Conservation (phyloP, 2,888 invertebrate genomes). For the Chrysolina americana region DNA sequence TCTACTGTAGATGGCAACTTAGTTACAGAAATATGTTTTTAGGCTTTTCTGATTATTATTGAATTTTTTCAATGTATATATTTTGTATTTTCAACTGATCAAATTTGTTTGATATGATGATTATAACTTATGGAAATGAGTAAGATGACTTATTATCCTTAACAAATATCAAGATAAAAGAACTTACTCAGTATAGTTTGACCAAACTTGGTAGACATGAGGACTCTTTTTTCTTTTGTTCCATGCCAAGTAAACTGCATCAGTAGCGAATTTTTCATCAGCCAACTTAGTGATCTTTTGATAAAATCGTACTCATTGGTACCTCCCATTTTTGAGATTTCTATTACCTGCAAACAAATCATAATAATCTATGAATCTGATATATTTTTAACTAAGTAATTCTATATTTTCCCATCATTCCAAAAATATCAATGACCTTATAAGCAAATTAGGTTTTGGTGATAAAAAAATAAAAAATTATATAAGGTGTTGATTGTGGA, state of each 20-base stretch:
- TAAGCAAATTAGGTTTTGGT: not conserved
- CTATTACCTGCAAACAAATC: conserved; percentile 4
- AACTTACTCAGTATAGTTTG: conserved; percentile 14
- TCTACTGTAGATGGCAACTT: not conserved
- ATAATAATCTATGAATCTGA: not conserved
- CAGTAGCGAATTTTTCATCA: conserved; percentile 9
- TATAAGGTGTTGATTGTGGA: not conserved
- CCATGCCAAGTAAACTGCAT: conserved; percentile 16
- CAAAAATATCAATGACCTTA: not conserved
- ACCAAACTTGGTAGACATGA: conserved; percentile 11
- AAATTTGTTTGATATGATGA: not conserved
- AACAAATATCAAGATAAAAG: conserved; percentile 12
- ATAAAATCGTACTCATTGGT: conserved; percentile 18
- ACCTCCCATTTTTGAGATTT: conserved; percentile 16
- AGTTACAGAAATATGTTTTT: not conserved
- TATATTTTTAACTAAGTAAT: conserved; percentile 1
- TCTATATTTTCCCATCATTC: conserved; percentile 9
- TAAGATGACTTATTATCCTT: conserved; percentile 3
- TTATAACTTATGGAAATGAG: not conserved
- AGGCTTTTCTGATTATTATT: not conserved
- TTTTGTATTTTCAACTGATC: not conserved
- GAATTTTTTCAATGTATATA: not conserved
- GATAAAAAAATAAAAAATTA: not conserved
- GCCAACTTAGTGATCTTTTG: not conserved
- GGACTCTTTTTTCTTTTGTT: conserved; percentile 8